Evolutionary conservation across 2,113 vertebrate species (phyloP), one percentile per base, ranked within the genome.

Genomic region (Hoplias malabaricus): DNA sequence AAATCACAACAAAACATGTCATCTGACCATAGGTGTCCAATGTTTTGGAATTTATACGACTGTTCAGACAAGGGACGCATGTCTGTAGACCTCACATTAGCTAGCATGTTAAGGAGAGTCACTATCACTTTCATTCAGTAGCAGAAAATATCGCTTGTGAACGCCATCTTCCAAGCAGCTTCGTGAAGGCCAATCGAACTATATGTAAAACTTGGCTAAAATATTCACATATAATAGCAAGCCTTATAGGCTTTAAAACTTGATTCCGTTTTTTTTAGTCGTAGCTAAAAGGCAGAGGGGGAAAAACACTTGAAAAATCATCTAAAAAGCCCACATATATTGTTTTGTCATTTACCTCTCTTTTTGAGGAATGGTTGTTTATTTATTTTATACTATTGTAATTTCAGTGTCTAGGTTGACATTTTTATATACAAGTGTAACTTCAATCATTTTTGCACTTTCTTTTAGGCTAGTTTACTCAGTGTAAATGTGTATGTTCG

Each of bases 381-480:
- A 42, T 42, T 57, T 73, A 73, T 59, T 75, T 66, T 56, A 71
- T 54, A 38, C 56, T 59, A 80, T 43, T 38, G 16, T 16, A 21
- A 73, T 83, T 77, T 80, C 16, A 54, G 61, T 77, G 76, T 86
- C 46, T 80, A 54, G 4, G 23, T 83, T 5, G 34, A 36, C 33
- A 23, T 19, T 34, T 75, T 78, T 80, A 54, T 71, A 82, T 77
- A 73, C 48, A 80, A 62, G 71, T 84, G 72, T 78, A 71, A 42
- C 74, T 75, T 82, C 48, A 54, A 79, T 25, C 5, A 10, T 66
- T 86, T 87, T 89, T 87, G 86, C 89, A 91, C 90, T 88, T 87
- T 73, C 84, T 86, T 84, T 87, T 69, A 38, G 69, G 75, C 80
- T 85, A 86, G 85, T 57, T 31, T 72, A 31, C 50, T 69, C 74